Evolutionary conservation across 2,797 vertebrate species (phyloP), one percentile per base, ranked within the genome.

Genomic region (Rhyacichthys aspro): DNA sequence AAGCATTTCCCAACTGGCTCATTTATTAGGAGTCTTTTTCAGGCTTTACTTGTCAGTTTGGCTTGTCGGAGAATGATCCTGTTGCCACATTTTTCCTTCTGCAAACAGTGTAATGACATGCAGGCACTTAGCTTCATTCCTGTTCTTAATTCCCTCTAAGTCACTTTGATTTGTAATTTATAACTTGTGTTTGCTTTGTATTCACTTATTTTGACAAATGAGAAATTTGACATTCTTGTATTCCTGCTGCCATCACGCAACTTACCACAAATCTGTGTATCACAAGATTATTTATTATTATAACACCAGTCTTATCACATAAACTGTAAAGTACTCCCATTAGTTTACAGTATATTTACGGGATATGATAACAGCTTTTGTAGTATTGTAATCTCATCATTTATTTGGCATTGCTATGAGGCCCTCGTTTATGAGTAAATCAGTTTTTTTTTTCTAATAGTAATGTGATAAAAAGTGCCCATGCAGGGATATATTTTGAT

Each of bases 1-100:
- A 19, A 75, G 55, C 36, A 60, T 85, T 88, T 89, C 73, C 74
- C 82, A 64, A 75, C 36, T 55, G 72, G 28, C 71, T 76, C 70
- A 7, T 70, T 84, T 63, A 83, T 84, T 79, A 79, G 43, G 55
- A 17, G 55, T 43, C 45, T 43, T 55, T 69, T 74, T 56, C 65
- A 15, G 37, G 28, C 55, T 67, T 43, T 38, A 67, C 66, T 67
- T 62, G 70, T 83, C 68, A 70, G 63, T 72, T 84, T 63, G 66
- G 19, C 48, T 41, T 73, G 54, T 75, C 67, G 55, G 44, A 64
- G 57, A 53, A 58, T 77, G 74, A 87, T 83, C 68, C 63, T 63
- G 64, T 78, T 84, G 76, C 74, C 79, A 81, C 70, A 80, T 61
- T 57, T 70, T 59, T 67, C 57, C 76, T 65, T 63, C 42, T 58